Evolutionary conservation across 2,888 invertebrate genomes (phyloP).

Genomic region (Cataglyphis livida): DNA sequence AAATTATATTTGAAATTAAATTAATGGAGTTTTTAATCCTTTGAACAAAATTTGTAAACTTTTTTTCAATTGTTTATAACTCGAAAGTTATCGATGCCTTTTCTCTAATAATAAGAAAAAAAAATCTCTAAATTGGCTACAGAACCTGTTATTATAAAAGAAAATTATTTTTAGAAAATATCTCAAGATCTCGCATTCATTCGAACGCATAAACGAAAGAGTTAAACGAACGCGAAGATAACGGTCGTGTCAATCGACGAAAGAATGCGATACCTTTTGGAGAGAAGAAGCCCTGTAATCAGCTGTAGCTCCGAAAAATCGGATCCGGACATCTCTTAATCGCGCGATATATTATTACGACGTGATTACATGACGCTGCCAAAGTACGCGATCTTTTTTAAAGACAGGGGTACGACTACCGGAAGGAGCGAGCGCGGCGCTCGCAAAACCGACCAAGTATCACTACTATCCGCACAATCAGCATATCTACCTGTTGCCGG

Average conservation of each 20-base stretch:
- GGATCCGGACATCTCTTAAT: constrained; percentile 13
- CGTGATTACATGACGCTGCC: constrained; percentile 23
- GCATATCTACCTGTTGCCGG: constrained; percentile 96
- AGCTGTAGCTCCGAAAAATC: constrained; percentile 8
- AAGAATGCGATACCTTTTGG: constrained; percentile 9
- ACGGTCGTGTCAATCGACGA: constrained; percentile 16
- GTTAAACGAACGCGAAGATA: constrained; percentile 16
- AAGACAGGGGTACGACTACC: constrained; percentile 86
- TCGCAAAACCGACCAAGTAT: constrained; percentile 96
- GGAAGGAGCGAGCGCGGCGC: constrained; percentile 84
- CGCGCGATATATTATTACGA: neutral
- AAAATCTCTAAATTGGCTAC: neutral
- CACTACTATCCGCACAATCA: constrained; percentile 98
- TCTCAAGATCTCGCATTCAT: neutral
- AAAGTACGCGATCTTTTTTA: constrained; percentile 61
- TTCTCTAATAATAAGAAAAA: neutral
- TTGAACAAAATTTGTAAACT: neutral
- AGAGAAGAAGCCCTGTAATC: neutral
- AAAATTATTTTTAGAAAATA: constrained; percentile 12
- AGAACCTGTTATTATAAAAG: neutral
- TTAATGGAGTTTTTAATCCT: neutral
- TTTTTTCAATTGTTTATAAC: neutral
- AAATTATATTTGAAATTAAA: neutral
- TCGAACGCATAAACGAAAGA: neutral
- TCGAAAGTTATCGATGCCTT: neutral